phyloP scores from a whole-genome alignment of 2,113 vertebrate genomes.

The Diadophis punctatus region DNA sequence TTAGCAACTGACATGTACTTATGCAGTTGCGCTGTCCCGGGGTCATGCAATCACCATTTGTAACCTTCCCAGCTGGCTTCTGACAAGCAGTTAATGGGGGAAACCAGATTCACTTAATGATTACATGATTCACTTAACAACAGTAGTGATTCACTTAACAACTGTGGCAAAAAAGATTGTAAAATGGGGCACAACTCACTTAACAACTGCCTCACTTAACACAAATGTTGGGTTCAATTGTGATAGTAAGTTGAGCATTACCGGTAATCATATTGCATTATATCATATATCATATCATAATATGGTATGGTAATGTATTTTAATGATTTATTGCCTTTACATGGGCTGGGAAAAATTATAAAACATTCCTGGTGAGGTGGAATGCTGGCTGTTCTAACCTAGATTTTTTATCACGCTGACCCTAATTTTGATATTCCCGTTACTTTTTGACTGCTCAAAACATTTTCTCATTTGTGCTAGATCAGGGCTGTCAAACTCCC shows the following conservation, averaged over 20 bases:
- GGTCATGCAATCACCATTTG: background rate
- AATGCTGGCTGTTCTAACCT: slow-evolving; percentile 4
- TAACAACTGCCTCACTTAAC: background rate
- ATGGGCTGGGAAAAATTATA: background rate
- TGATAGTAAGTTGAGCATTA: background rate
- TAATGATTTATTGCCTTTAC: background rate
- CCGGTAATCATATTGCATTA: background rate
- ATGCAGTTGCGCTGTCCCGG: background rate
- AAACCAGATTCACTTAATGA: background rate
- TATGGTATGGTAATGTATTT: background rate
- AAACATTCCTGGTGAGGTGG: background rate
- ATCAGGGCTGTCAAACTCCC: background rate
- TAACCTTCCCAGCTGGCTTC: background rate
- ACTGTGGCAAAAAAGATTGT: too few species aligned
- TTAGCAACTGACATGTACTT: background rate
- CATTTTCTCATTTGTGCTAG: background rate
- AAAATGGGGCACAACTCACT: background rate
- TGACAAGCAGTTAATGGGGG: too few species aligned
- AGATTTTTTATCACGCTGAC: slow-evolving; percentile 41
- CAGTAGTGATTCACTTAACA: too few species aligned
- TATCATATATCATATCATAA: too few species aligned
- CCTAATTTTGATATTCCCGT: slow-evolving; percentile 19
- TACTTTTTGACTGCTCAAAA: background rate
- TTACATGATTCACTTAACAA: too few species aligned
- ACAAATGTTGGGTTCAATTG: background rate